These are phyloP conservation scores for Cotesia chilonis DNA, from an alignment of 1,140 invertebrate genomes.

Conservation along the genomic window DNA sequence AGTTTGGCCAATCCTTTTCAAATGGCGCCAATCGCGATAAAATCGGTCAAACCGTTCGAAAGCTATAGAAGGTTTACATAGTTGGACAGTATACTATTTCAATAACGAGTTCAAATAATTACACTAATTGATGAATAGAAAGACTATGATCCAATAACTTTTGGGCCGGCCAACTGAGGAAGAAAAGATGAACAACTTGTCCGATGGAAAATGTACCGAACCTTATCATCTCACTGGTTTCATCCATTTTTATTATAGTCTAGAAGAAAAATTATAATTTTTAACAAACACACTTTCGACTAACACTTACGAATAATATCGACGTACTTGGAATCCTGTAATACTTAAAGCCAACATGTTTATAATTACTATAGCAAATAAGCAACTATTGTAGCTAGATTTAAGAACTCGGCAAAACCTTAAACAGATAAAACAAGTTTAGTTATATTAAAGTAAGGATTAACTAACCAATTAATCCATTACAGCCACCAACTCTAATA, in stretches of 20 bases:
- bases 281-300: not conserved
- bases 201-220: constrained; percentile 12
- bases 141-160: constrained; percentile 30
- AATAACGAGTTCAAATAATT: not conserved
- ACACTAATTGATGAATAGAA: constrained; percentile 23
- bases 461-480: constrained; percentile 9
- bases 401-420: constrained; percentile 20
- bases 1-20: no score
- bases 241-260: constrained; percentile 13
- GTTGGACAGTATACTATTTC: not conserved
- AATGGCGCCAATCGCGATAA: no score
- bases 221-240: not conserved
- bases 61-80: not conserved
- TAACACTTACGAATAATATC: not conserved
- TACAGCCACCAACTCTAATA: constrained; percentile 10
- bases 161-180: constrained; percentile 31
- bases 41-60: no score
- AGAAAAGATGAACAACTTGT: constrained; percentile 24
- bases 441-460: not conserved
- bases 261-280: constrained; percentile 4
- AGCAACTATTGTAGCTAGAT: constrained; percentile 7
- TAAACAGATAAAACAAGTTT: not conserved
- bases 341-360: constrained; percentile 21
- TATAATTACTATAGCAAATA: constrained; percentile 2
- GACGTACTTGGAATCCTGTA: constrained; percentile 24